These are phyloP conservation scores for Drosophila kepulauana DNA, from an alignment of 1,140 invertebrate species.

Conservation along the genomic window DNA sequence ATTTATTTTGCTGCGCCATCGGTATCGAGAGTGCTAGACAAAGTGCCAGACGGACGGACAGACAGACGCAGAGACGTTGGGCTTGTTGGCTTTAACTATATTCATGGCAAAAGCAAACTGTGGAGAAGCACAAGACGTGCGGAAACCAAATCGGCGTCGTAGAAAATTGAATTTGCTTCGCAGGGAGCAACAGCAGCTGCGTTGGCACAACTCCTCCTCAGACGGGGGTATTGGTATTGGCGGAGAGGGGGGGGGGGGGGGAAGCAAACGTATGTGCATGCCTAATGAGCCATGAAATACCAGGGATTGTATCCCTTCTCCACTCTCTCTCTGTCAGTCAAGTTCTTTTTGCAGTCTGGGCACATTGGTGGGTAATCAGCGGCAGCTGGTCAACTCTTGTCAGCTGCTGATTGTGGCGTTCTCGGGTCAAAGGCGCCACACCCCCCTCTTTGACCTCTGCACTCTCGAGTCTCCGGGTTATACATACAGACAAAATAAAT, in stretches of 20 bases:
- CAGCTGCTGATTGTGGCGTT: conserved; percentile 17
- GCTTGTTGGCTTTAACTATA: conserved; percentile 75
- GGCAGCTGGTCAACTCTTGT: conserved; percentile 59
- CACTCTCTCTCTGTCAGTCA: not conserved
- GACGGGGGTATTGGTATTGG: not conserved
- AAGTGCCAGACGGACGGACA: conserved; percentile 36
- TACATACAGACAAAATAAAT: conserved; percentile 9
- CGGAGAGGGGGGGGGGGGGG: not conserved
- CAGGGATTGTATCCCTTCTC: conserved; percentile 43
- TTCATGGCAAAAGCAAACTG: conserved; percentile 61
- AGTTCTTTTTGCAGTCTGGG: conserved; percentile 37
- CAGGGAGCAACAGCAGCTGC: conserved; percentile 8
- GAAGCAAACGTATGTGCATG: conserved; percentile 74
- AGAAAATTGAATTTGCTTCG: conserved; percentile 82
- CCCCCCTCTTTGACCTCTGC: conserved; percentile 18
- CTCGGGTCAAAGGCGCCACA: conserved; percentile 42
- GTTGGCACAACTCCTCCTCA: not conserved
- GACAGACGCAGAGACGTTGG: conserved; percentile 14
- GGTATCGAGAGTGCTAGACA: conserved; percentile 48
- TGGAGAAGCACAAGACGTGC: conserved; percentile 70
- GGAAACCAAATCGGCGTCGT: conserved; percentile 82
- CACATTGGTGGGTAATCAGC: conserved; percentile 65
- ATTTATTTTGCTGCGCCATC: conserved; percentile 79
- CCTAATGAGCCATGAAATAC: conserved; percentile 81
- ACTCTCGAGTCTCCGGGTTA: not conserved